Conservation (phyloP, 2,113 vertebrate species). For the Paramisgurnus dabryanus region DNA sequence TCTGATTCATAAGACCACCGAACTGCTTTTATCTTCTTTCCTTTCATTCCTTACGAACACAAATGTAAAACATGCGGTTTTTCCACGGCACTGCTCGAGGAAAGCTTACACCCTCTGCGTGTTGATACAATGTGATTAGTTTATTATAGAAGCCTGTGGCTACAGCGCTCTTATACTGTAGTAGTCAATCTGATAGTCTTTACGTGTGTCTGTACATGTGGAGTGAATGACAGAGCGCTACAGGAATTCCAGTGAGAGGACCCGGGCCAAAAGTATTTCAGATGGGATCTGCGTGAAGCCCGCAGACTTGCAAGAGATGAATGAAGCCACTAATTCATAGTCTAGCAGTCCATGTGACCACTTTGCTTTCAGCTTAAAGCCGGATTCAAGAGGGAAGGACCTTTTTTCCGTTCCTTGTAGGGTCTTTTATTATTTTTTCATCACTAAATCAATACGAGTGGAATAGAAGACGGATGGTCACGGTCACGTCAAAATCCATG, state of each 20-base stretch:
- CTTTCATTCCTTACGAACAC: constrained; percentile 36
- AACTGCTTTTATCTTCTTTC: constrained; percentile 58
- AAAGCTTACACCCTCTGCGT: constrained; percentile 68
- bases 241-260: constrained; percentile 49
- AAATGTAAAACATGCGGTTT: constrained; percentile 53
- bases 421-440: constrained; percentile 33
- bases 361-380: constrained; percentile 39
- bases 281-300: constrained; percentile 31
- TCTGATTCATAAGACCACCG: constrained; percentile 58
- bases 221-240: constrained; percentile 57
- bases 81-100: constrained; percentile 64
- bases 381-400: constrained; percentile 52
- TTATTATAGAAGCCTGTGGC: constrained; percentile 72
- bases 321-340: constrained; percentile 43
- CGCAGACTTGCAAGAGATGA: constrained; percentile 37
- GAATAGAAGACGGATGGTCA: constrained; percentile 6
- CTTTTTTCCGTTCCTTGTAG: constrained; percentile 30
- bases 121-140: constrained; percentile 78
- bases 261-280: constrained; percentile 50
- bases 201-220: constrained; percentile 37
- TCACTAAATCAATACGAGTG: background rate
- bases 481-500: constrained; percentile 10
- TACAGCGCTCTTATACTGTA: constrained; percentile 59
- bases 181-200: constrained; percentile 52
- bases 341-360: constrained; percentile 53